Conservation (phyloP, 2,888 invertebrate species). For the Phania funesta region DNA sequence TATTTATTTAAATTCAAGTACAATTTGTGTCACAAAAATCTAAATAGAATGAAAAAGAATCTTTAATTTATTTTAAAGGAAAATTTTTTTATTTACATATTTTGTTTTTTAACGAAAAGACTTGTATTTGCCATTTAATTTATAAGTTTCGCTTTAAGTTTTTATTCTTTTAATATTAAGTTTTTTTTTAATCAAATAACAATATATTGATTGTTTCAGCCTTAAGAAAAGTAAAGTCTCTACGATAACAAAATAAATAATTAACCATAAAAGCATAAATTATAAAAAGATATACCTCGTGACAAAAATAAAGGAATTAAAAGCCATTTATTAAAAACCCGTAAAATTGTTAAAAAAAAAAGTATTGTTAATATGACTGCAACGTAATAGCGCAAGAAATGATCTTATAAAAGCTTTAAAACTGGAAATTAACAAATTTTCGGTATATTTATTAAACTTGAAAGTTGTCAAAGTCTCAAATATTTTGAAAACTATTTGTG, state of each 20-base stretch:
- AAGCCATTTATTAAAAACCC: slow-evolving; percentile 41
- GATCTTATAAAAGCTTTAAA: not conserved
- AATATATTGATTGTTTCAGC: slow-evolving; percentile 25
- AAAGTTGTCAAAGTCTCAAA: too few species aligned
- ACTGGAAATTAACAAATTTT: not conserved
- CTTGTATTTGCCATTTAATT: slow-evolving; percentile 64
- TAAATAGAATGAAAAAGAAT: slow-evolving; percentile 25
- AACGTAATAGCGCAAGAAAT: not conserved
- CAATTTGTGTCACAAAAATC: slow-evolving; percentile 68
- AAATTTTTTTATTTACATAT: slow-evolving; percentile 59
- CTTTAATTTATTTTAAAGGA: slow-evolving; percentile 12
- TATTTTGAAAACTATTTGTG: too few species aligned
- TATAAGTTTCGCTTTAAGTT: slow-evolving; percentile 51
- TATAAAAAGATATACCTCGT: slow-evolving; percentile 61
- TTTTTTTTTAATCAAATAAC: not conserved
- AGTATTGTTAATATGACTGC: slow-evolving; percentile 32
- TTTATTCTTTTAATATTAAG: slow-evolving; percentile 20
- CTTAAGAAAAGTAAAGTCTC: slow-evolving; percentile 31
- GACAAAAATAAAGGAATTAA: slow-evolving; percentile 38
- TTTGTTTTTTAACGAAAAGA: slow-evolving; percentile 69
- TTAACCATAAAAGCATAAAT: slow-evolving; percentile 39
- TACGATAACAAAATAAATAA: slow-evolving; percentile 28
- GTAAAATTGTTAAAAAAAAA: slow-evolving; percentile 35
- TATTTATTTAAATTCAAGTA: slow-evolving; percentile 54
- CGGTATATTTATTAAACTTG: not conserved